A percentile compares a stretch with the other conserved stretches of the same genome.
Conservation (phyloP, 2,113 vertebrate species). For the Apistogramma diplotaenia region DNA sequence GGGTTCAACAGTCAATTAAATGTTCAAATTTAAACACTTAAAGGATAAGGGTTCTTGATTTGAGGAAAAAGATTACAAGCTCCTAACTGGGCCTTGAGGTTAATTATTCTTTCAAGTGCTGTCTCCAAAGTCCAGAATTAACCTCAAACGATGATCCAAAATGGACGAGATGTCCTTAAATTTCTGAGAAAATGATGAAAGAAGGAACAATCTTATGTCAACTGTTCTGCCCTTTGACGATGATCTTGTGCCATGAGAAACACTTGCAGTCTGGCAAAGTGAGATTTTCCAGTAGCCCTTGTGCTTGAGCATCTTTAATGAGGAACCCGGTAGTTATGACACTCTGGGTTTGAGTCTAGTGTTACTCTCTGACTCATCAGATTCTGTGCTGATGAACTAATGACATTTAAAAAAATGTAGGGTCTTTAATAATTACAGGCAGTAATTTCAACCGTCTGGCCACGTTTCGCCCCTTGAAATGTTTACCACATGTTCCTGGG, state of each 20-base stretch:
- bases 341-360: background rate
- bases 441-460: slow-evolving; percentile 23
- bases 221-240: background rate
- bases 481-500: slow-evolving; percentile 1
- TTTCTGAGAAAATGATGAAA: background rate
- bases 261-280: background rate
- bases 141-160: background rate
- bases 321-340: background rate
- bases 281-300: background rate
- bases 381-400: background rate
- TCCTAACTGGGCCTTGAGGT: background rate
- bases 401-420: background rate
- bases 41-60: background rate
- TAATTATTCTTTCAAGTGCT: background rate
- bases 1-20: background rate
- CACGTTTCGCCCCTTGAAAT: background rate
- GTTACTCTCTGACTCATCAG: background rate
- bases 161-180: background rate
- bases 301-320: background rate
- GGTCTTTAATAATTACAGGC: slow-evolving; percentile 1
- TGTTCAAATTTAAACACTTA: background rate
- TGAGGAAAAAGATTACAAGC: background rate
- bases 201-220: background rate
- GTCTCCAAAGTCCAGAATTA: background rate
- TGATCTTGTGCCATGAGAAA: background rate